Evolutionary conservation across 1,140 invertebrate genomes (phyloP).

Genomic region (Cotesia glomerata): DNA sequence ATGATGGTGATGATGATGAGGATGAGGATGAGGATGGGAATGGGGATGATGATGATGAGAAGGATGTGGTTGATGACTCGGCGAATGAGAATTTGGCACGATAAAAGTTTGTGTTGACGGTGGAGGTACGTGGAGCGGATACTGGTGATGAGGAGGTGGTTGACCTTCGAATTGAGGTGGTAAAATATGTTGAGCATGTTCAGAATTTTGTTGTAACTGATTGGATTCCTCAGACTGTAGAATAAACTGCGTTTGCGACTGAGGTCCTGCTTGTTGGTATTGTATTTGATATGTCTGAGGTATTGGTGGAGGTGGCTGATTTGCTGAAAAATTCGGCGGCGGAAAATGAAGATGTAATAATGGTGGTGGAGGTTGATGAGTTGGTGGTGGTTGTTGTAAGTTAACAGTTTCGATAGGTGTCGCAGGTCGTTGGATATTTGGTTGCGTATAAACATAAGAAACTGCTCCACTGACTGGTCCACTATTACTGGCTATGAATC

Average conservation of each 20-base stretch:
- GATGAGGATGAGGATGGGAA: not conserved
- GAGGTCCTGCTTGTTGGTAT: slow-evolving; percentile 52
- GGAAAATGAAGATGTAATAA: slow-evolving; percentile 58
- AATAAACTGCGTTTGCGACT: slow-evolving; percentile 55
- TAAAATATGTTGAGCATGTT: slow-evolving; percentile 50
- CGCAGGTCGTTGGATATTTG: slow-evolving; percentile 49
- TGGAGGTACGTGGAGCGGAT: slow-evolving; percentile 53
- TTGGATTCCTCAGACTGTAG: slow-evolving; percentile 53
- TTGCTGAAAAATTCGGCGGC: slow-evolving; percentile 56
- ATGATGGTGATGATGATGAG: slow-evolving; percentile 12
- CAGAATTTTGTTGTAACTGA: slow-evolving; percentile 52
- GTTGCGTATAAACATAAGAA: slow-evolving; percentile 59
- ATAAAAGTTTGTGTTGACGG: slow-evolving; percentile 50
- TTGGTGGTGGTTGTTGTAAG: slow-evolving; percentile 58
- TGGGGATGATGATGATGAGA: slow-evolving; percentile 34
- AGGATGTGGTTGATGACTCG: slow-evolving; percentile 24
- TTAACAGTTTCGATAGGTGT: slow-evolving; percentile 59
- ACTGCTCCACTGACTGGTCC: slow-evolving; percentile 51
- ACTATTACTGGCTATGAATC: slow-evolving; percentile 53
- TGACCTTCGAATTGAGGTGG: slow-evolving; percentile 52
- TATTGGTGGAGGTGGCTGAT: slow-evolving; percentile 58
- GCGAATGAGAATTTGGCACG: slow-evolving; percentile 48
- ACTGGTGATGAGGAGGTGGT: slow-evolving; percentile 45
- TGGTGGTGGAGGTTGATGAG: slow-evolving; percentile 54
- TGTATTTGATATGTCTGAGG: slow-evolving; percentile 61